A percentile compares a stretch with the other conserved stretches of the same genome.
These are phyloP conservation scores for Camponotus pennsylvanicus DNA, from an alignment of 1,140 invertebrate species.

Conservation along the genomic window DNA sequence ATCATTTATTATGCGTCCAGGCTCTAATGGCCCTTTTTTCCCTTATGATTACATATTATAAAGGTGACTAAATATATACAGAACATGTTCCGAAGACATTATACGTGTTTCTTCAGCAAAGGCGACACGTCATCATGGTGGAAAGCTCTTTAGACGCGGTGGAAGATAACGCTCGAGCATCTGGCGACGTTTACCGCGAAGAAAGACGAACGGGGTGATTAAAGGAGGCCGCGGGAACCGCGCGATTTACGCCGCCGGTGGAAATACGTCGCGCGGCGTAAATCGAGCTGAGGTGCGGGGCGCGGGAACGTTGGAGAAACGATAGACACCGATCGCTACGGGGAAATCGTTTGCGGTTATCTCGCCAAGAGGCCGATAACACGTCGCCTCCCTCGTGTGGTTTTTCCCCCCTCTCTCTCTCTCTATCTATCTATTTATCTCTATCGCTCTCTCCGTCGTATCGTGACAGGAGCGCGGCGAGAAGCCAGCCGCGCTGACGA, in stretches of 20 bases:
- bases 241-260: slow-evolving; percentile 40
- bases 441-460: neutral
- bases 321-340: slow-evolving; percentile 71
- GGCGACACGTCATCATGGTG: slow-evolving; percentile 38
- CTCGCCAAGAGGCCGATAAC: slow-evolving; percentile 67
- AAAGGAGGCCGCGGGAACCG: slow-evolving; percentile 52
- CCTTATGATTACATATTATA: neutral
- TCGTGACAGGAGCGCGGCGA: neutral
- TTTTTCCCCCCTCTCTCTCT: slow-evolving; percentile 10
- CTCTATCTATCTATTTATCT: neutral
- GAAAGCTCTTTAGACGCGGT: slow-evolving; percentile 37
- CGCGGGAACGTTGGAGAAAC: slow-evolving; percentile 53
- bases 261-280: neutral
- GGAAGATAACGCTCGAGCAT: slow-evolving; percentile 46
- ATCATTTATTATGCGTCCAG: too few relatives aligned
- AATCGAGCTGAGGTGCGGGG: slow-evolving; percentile 1
- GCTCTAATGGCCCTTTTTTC: too few relatives aligned
- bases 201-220: slow-evolving; percentile 56
- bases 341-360: slow-evolving; percentile 49
- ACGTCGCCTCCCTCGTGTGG: slow-evolving; percentile 35
- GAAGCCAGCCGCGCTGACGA: slow-evolving; percentile 37
- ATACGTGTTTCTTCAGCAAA: slow-evolving; percentile 6
- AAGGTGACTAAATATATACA: slow-evolving; percentile 1
- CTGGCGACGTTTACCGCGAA: slow-evolving; percentile 44
- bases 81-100: slow-evolving; percentile 1